Evolutionary conservation across 1,140 invertebrate species (phyloP).

Genomic region (Polypedilum vanderplanki): DNA sequence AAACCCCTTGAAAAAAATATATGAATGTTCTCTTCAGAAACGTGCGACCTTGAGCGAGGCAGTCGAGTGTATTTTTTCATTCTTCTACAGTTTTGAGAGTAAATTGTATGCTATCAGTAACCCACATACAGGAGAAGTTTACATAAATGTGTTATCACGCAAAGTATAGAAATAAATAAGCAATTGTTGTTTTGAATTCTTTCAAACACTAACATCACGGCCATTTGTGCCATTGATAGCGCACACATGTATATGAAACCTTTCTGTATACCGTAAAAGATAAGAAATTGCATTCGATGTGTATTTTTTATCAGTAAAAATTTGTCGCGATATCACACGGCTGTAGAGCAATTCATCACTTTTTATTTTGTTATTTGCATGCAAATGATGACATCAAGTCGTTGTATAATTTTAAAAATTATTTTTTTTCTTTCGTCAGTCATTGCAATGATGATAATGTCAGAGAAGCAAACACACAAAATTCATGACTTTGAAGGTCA

Average conservation of each 20-base stretch:
- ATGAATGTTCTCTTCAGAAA: not conserved
- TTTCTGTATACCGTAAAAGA: too few relatives aligned
- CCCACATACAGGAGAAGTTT: conserved; percentile 16
- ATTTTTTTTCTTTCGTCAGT: not conserved
- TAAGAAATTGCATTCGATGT: too few relatives aligned
- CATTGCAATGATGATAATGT: conserved; percentile 3
- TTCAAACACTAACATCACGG: too few relatives aligned
- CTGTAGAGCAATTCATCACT: not conserved
- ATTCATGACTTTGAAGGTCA: not conserved
- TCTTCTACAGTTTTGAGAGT: not conserved
- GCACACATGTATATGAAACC: too few relatives aligned
- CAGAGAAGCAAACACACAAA: not conserved
- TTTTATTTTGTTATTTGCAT: not conserved
- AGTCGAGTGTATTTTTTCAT: not conserved
- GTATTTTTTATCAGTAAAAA: too few relatives aligned
- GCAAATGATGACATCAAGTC: not conserved
- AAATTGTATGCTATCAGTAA: conserved; percentile 6
- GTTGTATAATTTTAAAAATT: not conserved
- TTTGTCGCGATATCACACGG: too few relatives aligned
- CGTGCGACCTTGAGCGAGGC: conserved; percentile 7
- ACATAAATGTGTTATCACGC: conserved; percentile 5
- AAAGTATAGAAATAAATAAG: not conserved
- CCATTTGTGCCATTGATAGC: too few relatives aligned
- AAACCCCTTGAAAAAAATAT: too few relatives aligned
- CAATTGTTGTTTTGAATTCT: not conserved